Evolutionary conservation across 1,140 invertebrate species (phyloP), one percentile per base, ranked within the genome.

Genomic region (Phenacoccus solenopsis): DNA sequence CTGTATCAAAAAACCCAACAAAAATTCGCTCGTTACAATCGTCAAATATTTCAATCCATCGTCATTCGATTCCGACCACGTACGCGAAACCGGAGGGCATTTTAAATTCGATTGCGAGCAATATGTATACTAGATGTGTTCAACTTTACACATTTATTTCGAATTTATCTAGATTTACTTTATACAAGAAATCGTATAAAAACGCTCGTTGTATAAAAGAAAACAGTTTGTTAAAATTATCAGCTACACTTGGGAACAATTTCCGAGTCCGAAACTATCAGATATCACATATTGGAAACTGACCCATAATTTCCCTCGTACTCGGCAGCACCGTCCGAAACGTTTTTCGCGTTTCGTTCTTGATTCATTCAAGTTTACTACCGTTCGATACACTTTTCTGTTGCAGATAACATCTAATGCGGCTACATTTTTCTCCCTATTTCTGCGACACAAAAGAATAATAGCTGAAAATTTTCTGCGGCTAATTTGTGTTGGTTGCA

Each of bases 141-240:
- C 20, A 49, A 49, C 38, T 49, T 49, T 49, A 49, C 38, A 49
- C 38, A 49, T 49, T 49, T 49, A 49, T 49, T 49, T 49, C 5
- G 38, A 49, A n/a, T 49, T 49, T 49, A 49, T 49, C 38, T 49
- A 49, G 16, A 49, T 49, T 49, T 49, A 49, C 38, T 10, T 49
- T 49, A n/a, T 49, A 49, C 20, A 49, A 49, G 38, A 49, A 49
- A 49, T 49, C 3, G 38, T 16, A n/a, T n/a, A 49, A 49, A 49
- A 49, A 49, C 16, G 38, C 3, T n/a, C 38, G 16, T 49, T 49
- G 13, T 2, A 49, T n/a, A 49, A 49, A 49, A 49, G 38, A 49
- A 49, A 49, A 49, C 38, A 49, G 38, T 49, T 49, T 49, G 38
- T 49, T 49, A 49, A 49, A 49, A 49, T 49, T 49, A 49, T 49